phyloP scores from a whole-genome alignment of 2,113 vertebrate genomes.

The Capricornis sumatraensis region DNA sequence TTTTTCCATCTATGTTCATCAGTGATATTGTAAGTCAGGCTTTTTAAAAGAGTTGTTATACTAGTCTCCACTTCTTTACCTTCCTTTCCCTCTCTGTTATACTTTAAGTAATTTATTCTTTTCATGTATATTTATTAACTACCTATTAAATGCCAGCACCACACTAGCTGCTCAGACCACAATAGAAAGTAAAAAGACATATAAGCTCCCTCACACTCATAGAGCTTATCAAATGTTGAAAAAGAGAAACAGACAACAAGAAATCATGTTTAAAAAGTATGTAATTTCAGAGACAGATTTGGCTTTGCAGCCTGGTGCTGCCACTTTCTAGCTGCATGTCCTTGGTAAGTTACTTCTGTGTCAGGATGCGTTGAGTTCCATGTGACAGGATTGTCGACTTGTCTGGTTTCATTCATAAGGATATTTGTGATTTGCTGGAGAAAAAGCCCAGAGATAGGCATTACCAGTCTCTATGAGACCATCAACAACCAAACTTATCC shows the following conservation, averaged over 20 bases:
- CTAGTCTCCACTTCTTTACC: not conserved
- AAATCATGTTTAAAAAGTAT: not conserved
- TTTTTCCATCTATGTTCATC: too few relatives aligned
- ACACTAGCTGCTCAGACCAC: not conserved
- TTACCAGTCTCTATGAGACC: not conserved
- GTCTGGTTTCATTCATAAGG: not conserved
- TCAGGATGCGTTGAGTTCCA: not conserved
- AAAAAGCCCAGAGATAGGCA: not conserved
- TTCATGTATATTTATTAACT: not conserved
- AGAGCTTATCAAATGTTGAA: not conserved
- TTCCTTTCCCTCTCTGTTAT: not conserved
- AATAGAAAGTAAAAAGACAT: not conserved
- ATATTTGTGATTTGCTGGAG: not conserved
- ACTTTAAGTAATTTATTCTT: not conserved
- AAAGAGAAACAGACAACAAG: not conserved
- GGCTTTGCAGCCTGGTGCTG: not conserved
- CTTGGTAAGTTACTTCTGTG: not conserved
- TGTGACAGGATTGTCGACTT: not conserved
- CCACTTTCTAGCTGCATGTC: not conserved
- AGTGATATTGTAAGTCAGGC: not conserved
- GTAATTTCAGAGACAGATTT: not conserved
- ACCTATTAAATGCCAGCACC: not conserved
- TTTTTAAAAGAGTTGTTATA: not conserved
- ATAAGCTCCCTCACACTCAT: not conserved
- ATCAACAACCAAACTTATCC: not conserved